phyloP scores from a whole-genome alignment of 2,113 vertebrate species.

The Indicator indicator region DNA sequence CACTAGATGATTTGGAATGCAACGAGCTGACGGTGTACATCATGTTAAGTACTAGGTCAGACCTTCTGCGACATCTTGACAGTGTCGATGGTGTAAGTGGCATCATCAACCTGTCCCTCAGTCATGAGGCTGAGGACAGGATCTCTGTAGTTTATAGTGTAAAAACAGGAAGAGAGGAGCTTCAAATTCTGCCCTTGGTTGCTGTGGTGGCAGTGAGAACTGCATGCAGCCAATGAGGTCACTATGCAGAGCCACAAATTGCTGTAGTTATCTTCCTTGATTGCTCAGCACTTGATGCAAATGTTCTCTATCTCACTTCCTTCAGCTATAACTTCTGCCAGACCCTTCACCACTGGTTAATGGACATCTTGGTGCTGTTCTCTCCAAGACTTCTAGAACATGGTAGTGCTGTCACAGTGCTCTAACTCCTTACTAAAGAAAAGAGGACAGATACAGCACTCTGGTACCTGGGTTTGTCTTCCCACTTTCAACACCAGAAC shows the following conservation, averaged over 20 bases:
- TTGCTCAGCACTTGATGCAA: background rate
- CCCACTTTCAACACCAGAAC: background rate
- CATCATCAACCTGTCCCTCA: background rate
- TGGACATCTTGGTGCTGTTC: background rate
- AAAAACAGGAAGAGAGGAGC: background rate
- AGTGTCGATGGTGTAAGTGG: background rate
- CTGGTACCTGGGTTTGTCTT: background rate
- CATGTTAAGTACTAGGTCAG: background rate
- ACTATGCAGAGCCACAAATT: background rate
- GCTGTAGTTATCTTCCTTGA: background rate
- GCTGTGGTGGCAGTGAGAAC: background rate
- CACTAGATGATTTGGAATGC: background rate
- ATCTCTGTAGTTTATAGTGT: background rate
- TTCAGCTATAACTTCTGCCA: background rate
- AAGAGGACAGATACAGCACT: background rate
- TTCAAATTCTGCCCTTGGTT: background rate
- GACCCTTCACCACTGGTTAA: background rate
- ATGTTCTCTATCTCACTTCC: background rate
- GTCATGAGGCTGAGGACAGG: background rate
- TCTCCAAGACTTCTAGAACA: background rate
- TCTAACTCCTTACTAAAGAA: background rate
- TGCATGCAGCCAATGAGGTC: background rate
- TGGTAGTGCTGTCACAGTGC: background rate
- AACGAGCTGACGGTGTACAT: too few species aligned
- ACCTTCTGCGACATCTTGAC: background rate